Percentiles rank a stretch among this genome's conserved stretches.
Conservation (phyloP, 2,113 vertebrate species). For the Brachirus orientalis region DNA sequence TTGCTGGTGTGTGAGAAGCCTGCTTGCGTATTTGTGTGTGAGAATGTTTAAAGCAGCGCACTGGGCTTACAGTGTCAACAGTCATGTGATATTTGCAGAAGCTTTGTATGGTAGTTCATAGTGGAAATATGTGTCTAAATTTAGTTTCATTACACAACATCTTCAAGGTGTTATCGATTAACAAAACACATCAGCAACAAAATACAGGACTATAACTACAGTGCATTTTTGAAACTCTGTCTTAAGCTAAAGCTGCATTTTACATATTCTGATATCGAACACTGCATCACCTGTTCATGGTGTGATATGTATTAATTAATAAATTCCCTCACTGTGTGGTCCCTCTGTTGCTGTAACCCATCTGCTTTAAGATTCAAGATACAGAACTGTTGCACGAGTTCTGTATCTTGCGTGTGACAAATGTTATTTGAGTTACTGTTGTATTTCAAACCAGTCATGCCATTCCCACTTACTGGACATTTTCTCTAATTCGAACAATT, state of each 20-base stretch:
- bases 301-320: too few species aligned
- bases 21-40: constrained; percentile 11
- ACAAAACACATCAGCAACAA: neutral
- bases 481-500: too few species aligned
- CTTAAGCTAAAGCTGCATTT: constrained; percentile 34
- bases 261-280: constrained; percentile 49
- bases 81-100: constrained; percentile 64
- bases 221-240: constrained; percentile 15
- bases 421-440: too few species aligned
- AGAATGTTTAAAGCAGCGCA: constrained; percentile 33
- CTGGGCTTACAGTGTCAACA: constrained; percentile 60
- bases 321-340: too few species aligned
- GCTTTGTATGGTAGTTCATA: constrained; percentile 1
- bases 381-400: too few species aligned
- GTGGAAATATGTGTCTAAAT: constrained; percentile 29
- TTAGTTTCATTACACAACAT: constrained; percentile 1
- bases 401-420: too few species aligned
- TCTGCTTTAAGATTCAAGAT: too few species aligned
- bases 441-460: too few species aligned
- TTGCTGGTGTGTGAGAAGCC: constrained; percentile 32
- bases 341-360: too few species aligned
- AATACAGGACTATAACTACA: neutral
- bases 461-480: too few species aligned
- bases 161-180: constrained; percentile 7
- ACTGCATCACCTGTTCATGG: constrained; percentile 31